Evolutionary conservation across 2,888 invertebrate species (phyloP), one percentile per base, ranked within the genome.

Genomic region (Brenthis ino): DNA sequence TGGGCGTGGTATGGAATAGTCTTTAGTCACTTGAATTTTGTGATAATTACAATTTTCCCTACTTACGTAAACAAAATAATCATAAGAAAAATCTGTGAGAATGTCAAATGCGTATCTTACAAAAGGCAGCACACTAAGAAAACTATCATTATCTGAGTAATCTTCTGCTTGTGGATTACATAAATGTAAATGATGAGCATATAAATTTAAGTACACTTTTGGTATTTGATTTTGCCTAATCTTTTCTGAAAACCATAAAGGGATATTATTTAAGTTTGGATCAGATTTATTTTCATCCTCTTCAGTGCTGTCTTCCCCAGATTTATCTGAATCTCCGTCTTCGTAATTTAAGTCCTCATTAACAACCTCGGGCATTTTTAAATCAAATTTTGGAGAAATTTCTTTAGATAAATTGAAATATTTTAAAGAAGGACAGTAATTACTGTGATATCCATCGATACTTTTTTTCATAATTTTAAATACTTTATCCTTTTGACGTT

Each of bases 111-210:
- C 94, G 70, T 94, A 94, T 76, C 91, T 86, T 53, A 97, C 77
- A 72, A 97, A 94, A 14, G 94, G 93, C 72, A 96, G 80, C 47
- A 94, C 93, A 66, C 94, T 93, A 8, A 93, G 78, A 76, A 95
- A 94, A 8, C 95, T 93, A 72, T 96, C 94, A 5, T 93, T 88
- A 57, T 93, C 93, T 4, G 85, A 83, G 77, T 94, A 94, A 82
- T 96, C 95, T 84, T 97, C 97, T 6, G 96, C 94, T 88, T 96
- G 96, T 0, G 96, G 95, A 63, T 93, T 93, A 75, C 95, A 95
- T 71, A 96, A 94, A 78, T 95, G 95, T 57, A 95, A 88, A 70
- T 94, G 93, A 53, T 94, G 93, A n/a, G 94, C 93, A 67, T 95
- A 86, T 16, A 97, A 91, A 80, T 97, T 96, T 37, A 97, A 94